These are phyloP conservation scores for Papilio helenus DNA, from an alignment of 1,140 invertebrate genomes.

Conservation along the genomic window DNA sequence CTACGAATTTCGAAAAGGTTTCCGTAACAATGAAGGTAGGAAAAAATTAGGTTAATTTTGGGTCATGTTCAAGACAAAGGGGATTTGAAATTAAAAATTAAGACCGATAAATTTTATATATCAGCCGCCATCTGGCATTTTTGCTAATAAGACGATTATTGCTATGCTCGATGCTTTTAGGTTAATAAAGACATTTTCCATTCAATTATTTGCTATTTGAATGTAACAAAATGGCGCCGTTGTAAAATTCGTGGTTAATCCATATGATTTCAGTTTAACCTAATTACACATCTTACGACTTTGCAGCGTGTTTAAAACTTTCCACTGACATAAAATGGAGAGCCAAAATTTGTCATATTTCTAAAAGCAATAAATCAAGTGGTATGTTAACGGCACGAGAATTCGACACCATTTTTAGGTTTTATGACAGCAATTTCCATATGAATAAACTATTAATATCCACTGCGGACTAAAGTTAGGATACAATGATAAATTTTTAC, in stretches of 20 bases:
- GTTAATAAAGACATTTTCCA: slow-evolving; percentile 24
- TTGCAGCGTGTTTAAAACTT: background rate
- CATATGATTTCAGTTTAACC: background rate
- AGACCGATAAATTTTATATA: slow-evolving; percentile 19
- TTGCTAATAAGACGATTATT: slow-evolving; percentile 1
- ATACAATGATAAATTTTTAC: background rate
- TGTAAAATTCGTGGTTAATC: background rate
- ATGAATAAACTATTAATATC: background rate
- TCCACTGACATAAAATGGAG: background rate
- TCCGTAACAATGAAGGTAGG: background rate
- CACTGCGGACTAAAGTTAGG: background rate
- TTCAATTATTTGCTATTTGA: slow-evolving; percentile 11
- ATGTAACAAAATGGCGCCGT: background rate
- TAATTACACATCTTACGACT: too few relatives aligned
- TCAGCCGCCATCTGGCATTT: slow-evolving; percentile 25
- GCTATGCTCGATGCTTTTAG: slow-evolving; percentile 11
- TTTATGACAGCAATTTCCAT: background rate
- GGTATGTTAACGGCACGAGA: background rate
- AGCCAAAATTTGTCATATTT: background rate
- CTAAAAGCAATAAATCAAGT: background rate
- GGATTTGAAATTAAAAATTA: slow-evolving; percentile 15
- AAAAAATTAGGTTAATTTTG: slow-evolving; percentile 16
- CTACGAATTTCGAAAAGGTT: background rate
- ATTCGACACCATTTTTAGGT: background rate
- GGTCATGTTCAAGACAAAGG: background rate